Evolutionary conservation across 1,140 invertebrate species (phyloP).

Genomic region (Lepeophtheirus salmonis): DNA sequence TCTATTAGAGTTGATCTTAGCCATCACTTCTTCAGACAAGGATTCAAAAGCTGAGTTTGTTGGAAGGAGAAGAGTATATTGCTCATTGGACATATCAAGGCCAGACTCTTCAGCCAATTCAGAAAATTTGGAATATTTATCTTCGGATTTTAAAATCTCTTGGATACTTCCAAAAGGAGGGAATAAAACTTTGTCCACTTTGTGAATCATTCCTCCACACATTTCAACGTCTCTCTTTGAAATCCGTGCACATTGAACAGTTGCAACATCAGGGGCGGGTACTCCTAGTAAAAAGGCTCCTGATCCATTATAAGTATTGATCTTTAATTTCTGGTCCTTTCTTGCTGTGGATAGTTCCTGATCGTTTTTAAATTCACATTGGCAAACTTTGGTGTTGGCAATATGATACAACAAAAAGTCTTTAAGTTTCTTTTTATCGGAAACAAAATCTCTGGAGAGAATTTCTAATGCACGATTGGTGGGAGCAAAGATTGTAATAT

Average conservation of each 20-base stretch:
- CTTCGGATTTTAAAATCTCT: slow-evolving; percentile 28
- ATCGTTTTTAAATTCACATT: slow-evolving; percentile 22
- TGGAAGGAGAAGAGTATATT: slow-evolving; percentile 31
- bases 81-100: slow-evolving; percentile 25
- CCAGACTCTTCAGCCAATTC: slow-evolving; percentile 30
- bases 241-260: slow-evolving; percentile 41
- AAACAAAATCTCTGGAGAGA: slow-evolving; percentile 19
- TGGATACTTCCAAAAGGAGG: slow-evolving; percentile 33
- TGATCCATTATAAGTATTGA: slow-evolving; percentile 35
- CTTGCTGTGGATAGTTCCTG: slow-evolving; percentile 28
- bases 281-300: slow-evolving; percentile 32
- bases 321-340: slow-evolving; percentile 30
- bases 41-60: slow-evolving; percentile 29
- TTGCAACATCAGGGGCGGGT: slow-evolving; percentile 31
- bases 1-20: slow-evolving; percentile 28
- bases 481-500: slow-evolving; percentile 36
- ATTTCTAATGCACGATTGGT: slow-evolving; percentile 31
- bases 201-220: slow-evolving; percentile 39
- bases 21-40: slow-evolving; percentile 27
- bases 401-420: slow-evolving; percentile 35
- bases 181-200: slow-evolving; percentile 35
- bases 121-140: slow-evolving; percentile 30
- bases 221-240: slow-evolving; percentile 37
- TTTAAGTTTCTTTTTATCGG: slow-evolving; percentile 9
- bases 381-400: slow-evolving; percentile 26